Conservation (phyloP, 2,888 invertebrate species). For the Tetragonula carbonaria region DNA sequence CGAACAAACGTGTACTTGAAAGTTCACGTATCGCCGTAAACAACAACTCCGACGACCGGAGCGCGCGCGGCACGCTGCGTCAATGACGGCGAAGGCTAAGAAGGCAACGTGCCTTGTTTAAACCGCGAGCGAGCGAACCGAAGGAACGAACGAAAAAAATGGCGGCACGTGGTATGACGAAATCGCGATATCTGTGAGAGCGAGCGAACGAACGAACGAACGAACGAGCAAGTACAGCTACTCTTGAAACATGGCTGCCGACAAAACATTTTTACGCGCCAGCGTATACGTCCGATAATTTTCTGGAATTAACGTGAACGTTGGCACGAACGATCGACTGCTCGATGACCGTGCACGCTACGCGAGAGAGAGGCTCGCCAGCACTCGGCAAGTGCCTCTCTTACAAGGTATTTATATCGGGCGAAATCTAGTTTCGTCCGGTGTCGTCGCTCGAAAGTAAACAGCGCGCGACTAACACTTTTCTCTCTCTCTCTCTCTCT, state of each 20-base stretch:
- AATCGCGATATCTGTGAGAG: conserved; percentile 42
- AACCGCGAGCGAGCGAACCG: neutral
- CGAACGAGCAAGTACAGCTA: too few relatives aligned
- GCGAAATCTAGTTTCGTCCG: conserved; percentile 48
- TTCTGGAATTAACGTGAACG: conserved; percentile 24
- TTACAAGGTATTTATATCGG: conserved; percentile 41
- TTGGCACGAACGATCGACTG: neutral
- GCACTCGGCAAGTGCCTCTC: neutral
- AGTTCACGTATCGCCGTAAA: neutral
- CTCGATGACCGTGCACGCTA: neutral
- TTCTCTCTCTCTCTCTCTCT: too few relatives aligned
- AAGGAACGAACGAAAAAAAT: conserved; percentile 30
- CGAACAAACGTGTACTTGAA: too few relatives aligned
- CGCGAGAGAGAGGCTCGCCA: neutral
- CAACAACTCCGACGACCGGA: neutral
- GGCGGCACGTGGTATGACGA: conserved; percentile 58
- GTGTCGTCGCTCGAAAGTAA: conserved; percentile 41
- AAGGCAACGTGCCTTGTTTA: conserved; percentile 3
- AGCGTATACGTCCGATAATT: conserved; percentile 29
- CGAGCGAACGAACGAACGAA: neutral
- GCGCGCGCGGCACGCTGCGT: neutral
- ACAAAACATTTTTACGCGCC: conserved; percentile 21
- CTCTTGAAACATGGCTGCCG: conserved; percentile 51
- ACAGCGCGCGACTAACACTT: conserved; percentile 11
- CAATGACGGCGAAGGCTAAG: neutral